Conservation (phyloP, 2,797 vertebrate species). For the Chelonia mydas region DNA sequence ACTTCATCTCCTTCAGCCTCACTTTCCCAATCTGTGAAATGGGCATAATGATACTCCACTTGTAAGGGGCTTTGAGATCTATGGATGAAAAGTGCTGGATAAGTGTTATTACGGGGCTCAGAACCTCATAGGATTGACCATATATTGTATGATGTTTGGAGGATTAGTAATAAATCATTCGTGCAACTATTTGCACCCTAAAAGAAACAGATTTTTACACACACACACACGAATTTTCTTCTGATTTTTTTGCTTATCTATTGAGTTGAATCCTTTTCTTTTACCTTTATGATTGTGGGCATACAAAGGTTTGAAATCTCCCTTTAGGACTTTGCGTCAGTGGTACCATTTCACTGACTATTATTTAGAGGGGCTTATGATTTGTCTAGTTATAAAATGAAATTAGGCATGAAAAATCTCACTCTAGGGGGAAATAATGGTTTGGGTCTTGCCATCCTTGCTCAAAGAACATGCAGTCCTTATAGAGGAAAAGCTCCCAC, state of each 20-base stretch:
- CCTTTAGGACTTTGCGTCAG: background rate
- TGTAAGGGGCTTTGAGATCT: background rate
- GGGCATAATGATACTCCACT: background rate
- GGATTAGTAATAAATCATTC: background rate
- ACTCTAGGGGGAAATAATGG: background rate
- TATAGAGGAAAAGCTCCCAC: too few relatives aligned
- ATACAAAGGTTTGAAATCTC: background rate
- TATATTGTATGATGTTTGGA: background rate
- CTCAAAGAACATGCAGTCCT: background rate
- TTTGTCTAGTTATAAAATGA: background rate
- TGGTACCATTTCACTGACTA: background rate
- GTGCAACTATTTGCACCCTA: background rate
- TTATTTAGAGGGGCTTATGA: background rate
- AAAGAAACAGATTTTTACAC: background rate
- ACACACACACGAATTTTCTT: rapidly evolving
- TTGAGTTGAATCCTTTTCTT: background rate
- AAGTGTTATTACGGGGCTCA: background rate
- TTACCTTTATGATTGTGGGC: rapidly evolving
- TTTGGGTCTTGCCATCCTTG: background rate
- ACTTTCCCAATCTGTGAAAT: background rate
- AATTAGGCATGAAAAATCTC: background rate
- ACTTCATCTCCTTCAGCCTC: background rate
- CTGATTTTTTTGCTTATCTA: background rate
- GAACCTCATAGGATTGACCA: background rate
- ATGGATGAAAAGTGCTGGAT: background rate